These are phyloP conservation scores for Meghimatium bilineatum DNA, from an alignment of 2,888 invertebrate genomes.

Conservation along the genomic window DNA sequence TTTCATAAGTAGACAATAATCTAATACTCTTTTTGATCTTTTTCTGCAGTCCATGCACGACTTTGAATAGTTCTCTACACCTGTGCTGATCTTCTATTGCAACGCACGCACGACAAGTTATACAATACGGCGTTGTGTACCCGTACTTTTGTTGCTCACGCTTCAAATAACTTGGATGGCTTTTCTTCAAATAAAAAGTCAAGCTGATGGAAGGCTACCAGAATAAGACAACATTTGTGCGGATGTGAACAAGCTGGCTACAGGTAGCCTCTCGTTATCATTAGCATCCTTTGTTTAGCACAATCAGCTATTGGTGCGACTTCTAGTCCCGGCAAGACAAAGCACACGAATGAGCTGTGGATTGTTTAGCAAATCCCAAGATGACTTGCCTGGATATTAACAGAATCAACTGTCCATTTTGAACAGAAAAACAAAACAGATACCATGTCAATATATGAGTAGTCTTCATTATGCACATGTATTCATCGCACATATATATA, in stretches of 20 bases:
- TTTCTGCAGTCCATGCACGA: background rate
- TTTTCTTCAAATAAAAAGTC: background rate
- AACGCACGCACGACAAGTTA: background rate
- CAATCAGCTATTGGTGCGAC: background rate
- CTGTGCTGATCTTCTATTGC: background rate
- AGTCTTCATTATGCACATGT: background rate
- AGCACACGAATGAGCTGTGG: background rate
- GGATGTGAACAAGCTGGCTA: background rate
- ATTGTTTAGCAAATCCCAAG: background rate
- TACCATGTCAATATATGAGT: background rate
- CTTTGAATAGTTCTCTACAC: background rate
- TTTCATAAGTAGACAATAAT: background rate
- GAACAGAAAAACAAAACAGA: background rate
- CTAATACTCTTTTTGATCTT: background rate
- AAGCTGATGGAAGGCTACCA: background rate
- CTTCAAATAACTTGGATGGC: background rate
- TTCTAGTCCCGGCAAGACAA: background rate
- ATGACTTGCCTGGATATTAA: background rate
- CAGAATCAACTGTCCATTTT: background rate
- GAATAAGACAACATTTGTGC: background rate
- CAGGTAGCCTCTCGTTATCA: background rate
- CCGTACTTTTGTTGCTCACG: slow-evolving; percentile 8
- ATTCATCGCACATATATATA: background rate
- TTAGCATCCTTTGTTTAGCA: background rate
- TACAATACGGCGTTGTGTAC: background rate